Conservation (phyloP, 2,888 invertebrate species). For the Plutella xylostella region DNA sequence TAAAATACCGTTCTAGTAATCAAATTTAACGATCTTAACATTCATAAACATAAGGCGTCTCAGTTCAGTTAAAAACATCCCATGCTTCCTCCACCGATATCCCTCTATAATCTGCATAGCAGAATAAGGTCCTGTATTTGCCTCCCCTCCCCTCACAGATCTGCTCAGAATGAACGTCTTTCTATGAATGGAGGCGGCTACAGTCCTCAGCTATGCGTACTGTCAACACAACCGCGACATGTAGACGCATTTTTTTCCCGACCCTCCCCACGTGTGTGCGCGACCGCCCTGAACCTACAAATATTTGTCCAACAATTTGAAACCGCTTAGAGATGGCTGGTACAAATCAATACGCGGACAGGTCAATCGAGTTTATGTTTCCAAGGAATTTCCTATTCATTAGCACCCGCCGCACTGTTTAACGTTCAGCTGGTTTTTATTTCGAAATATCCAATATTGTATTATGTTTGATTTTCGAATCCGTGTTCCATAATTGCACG, state of each 20-base stretch:
- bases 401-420: constrained; percentile 15
- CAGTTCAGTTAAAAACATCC: too few relatives aligned
- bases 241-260: constrained; percentile 29
- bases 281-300: constrained; percentile 55
- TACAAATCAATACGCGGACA: constrained; percentile 43
- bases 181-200: not conserved
- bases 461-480: too few relatives aligned
- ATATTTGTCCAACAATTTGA: constrained; percentile 63
- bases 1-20: too few relatives aligned
- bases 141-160: not conserved
- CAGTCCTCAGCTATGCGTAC: constrained; percentile 39
- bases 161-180: not conserved
- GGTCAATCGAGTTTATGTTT: constrained; percentile 31
- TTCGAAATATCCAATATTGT: too few relatives aligned
- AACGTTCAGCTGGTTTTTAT: too few relatives aligned
- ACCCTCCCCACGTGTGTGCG: too few relatives aligned
- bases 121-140: constrained; percentile 10
- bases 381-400: constrained; percentile 24
- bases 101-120: constrained; percentile 11
- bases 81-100: too few relatives aligned
- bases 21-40: too few relatives aligned
- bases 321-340: constrained; percentile 51
- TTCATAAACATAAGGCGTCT: too few relatives aligned
- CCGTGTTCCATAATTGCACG: too few relatives aligned
- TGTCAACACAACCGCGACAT: constrained; percentile 47